A percentile compares a stretch with the other conserved stretches of the same genome.
Evolutionary conservation across 2,888 invertebrate species (phyloP).

Genomic region (Ptycholaimellus sp.): DNA sequence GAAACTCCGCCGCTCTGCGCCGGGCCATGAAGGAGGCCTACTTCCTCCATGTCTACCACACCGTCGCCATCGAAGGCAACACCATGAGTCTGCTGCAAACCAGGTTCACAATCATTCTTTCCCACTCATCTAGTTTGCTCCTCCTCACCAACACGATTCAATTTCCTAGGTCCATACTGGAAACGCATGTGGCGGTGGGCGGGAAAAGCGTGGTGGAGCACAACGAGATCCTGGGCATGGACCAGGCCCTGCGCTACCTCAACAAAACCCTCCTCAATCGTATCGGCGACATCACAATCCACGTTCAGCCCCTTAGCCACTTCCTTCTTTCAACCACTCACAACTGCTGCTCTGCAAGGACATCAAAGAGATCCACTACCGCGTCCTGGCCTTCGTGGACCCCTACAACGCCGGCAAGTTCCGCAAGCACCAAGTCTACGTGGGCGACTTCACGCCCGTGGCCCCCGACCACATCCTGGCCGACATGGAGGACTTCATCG

Average conservation of each 20-base stretch:
- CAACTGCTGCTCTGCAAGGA: constrained; percentile 55
- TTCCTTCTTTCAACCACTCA: neutral
- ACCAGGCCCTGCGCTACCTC: constrained; percentile 78
- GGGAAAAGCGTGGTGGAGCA: constrained; percentile 84
- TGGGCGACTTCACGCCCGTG: constrained; percentile 79
- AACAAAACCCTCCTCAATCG: constrained; percentile 39
- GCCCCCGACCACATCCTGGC: constrained; percentile 52
- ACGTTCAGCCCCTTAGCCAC: constrained; percentile 5
- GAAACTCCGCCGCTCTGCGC: constrained; percentile 35
- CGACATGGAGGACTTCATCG: constrained; percentile 63
- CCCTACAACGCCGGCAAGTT: constrained; percentile 69
- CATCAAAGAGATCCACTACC: constrained; percentile 65
- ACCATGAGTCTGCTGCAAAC: constrained; percentile 81
- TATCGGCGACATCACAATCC: constrained; percentile 34
- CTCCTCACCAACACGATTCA: too few species aligned
- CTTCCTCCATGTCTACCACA: constrained; percentile 76
- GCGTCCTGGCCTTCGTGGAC: constrained; percentile 80
- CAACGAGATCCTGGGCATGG: constrained; percentile 70
- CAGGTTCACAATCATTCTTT: constrained; percentile 36
- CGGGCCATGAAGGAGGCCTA: constrained; percentile 80
- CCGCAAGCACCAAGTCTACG: constrained; percentile 66
- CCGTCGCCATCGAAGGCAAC: constrained; percentile 88
- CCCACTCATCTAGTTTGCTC: neutral
- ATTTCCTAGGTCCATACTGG: constrained; percentile 42
- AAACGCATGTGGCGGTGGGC: constrained; percentile 51